Evolutionary conservation across 1,140 invertebrate species (phyloP), one percentile per base, ranked within the genome.

Genomic region (Drosophila rhopaloa): DNA sequence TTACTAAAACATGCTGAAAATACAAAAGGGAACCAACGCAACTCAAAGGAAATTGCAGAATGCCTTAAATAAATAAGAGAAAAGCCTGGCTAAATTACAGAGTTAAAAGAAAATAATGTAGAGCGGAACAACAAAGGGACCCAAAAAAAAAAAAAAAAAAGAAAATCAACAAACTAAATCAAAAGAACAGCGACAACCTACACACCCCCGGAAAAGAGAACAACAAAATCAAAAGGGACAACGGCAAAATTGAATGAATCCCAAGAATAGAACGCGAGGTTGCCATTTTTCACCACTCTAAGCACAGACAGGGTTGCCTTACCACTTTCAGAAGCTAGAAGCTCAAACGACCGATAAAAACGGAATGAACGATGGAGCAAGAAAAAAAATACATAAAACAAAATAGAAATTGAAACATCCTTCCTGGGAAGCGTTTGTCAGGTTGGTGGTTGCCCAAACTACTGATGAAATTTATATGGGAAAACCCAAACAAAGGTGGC

Each of bases 371-470:
- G 32, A 66, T n/a, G 46, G 35, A 68, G 73, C 57, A 80, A 60
- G 67, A 75, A 62, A 65, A 78, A 68, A 68, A 80, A 11, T 43
- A 66, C 46, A 68, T 89, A 84, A 84, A 88, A 84, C 76, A 89
- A 89, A 88, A 89, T 88, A 88, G 73, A 88, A 84, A 89, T 88
- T 89, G 83, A 89, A 88, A 88, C 83, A 88, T 88, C 84, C 84
- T 88, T 89, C 84, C 83, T 83, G 65, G 71, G 16, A 29, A 51
- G 37, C 46, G 60, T 44, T 67, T 65, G 65, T 67, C 51, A 76
- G 60, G 60, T 54, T 38, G 59, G 41, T 54, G 50, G 73, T 51
- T 73, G 68, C 43, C 70, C 56, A 74, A 78, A 74, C 80, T 75
- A 70, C 76, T 76, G 58, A 66, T 56, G 68, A 60, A 88, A 88